Evolutionary conservation across 2,888 invertebrate species (phyloP).

Genomic region (Napeogenes inachia): DNA sequence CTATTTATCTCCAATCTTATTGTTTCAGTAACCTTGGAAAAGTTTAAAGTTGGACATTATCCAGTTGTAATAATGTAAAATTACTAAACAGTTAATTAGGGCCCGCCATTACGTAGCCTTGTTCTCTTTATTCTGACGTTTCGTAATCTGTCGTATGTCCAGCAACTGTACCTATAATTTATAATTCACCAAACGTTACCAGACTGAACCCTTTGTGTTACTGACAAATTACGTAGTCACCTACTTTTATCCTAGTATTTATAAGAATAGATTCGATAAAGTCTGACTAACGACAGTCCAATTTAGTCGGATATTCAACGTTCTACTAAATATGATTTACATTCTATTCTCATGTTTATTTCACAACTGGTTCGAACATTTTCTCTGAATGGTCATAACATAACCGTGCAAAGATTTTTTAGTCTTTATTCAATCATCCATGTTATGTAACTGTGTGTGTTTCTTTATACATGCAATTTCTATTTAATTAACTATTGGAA

Average conservation of each 20-base stretch:
- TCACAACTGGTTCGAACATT: constrained; percentile 18
- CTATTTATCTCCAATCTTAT: constrained; percentile 13
- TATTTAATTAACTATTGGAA: constrained; percentile 34
- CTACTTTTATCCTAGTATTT: constrained; percentile 48
- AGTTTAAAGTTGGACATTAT: constrained; percentile 26
- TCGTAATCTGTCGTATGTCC: constrained; percentile 64
- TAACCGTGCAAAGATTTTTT: neutral
- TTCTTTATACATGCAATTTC: constrained; percentile 13
- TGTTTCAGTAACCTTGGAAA: constrained; percentile 20
- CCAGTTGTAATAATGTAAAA: constrained; percentile 58
- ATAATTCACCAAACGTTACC: constrained; percentile 48
- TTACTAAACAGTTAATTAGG: constrained; percentile 74
- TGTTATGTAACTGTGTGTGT: neutral
- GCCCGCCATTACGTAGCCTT: constrained; percentile 60
- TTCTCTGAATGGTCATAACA: constrained; percentile 15
- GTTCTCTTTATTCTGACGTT: constrained; percentile 57
- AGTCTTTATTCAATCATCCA: neutral
- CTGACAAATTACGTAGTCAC: constrained; percentile 66
- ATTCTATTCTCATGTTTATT: constrained; percentile 20
- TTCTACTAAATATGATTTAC: constrained; percentile 28
- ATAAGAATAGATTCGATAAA: constrained; percentile 28
- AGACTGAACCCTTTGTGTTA: constrained; percentile 64
- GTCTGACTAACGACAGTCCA: constrained; percentile 22
- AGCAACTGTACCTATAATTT: constrained; percentile 63
- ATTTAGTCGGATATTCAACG: constrained; percentile 29